Base-by-base conservation (phyloP, 2,113 vertebrate species). In the Silurus asotus region DNA sequence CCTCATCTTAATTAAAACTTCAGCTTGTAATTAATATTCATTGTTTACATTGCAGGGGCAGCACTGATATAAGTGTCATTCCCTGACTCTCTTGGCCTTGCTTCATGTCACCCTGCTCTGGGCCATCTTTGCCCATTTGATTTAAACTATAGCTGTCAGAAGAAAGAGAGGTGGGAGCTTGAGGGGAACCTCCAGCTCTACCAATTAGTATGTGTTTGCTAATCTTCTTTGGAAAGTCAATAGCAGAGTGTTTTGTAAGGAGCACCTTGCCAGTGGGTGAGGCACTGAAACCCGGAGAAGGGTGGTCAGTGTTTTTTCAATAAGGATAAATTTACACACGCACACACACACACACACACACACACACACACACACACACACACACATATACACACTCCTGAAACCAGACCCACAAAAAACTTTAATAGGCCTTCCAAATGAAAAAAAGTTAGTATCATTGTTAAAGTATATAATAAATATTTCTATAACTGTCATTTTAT, bases 1-100 rank as follows among this genome's bases (percentile, higher is more conserved):
- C 95, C 93, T 96, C 95, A 94, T 97, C 96, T 97, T 97, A 97
- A 99, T 98, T 97, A 97, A 97, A 97, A 94, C 90, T 95, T 96
- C 94, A 94, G 92, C 94, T 94, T 93, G 93, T 96, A 96, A 97
- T 98, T 96, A 96, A 95, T 93, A 95, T 92, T 95, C 95, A 95
- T 96, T 97, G 96, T 97, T 96, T 97, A 97, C 95, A 93, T 97
- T 96, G 94, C 95, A 94, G 94, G 93, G 92, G 94, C 94, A 85
- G 91, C 91, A 95, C 96, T 96, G 94, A 91, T 93, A 96, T 97
- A 94, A 94, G 94, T 92, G 93, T 93, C 93, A 93, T 90, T 88
- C 86, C 83, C 91, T 89, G 87, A 83, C 90, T 92, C 92, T 87
- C 92, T 93, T 92, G 91, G 93, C 93, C 92, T 88, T 87, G 87